phyloP scores from a whole-genome alignment of 2,888 invertebrate genomes.

The Drosophila picticornis region DNA sequence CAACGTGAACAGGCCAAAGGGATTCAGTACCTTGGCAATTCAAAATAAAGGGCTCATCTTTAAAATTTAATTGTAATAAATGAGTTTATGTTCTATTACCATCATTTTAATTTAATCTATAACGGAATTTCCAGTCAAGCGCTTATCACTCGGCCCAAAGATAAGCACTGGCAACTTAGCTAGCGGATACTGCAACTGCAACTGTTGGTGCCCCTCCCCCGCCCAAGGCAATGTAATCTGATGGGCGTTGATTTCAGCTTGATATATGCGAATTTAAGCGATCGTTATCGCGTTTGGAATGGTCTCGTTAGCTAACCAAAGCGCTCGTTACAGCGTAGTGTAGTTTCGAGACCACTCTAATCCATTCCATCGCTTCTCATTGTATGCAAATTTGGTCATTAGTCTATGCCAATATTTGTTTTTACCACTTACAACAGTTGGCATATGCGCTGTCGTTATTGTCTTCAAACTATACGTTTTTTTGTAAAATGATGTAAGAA shows the following conservation, averaged over 20 bases:
- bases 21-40: slow-evolving; percentile 15
- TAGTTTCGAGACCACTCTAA: slow-evolving; percentile 86
- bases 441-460: not conserved
- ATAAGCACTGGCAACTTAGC: slow-evolving; percentile 46
- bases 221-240: slow-evolving; percentile 29
- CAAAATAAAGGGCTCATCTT: slow-evolving; percentile 22
- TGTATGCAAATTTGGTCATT: slow-evolving; percentile 83
- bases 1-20: slow-evolving; percentile 88
- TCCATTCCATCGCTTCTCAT: slow-evolving; percentile 80
- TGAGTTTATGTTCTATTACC: not conserved
- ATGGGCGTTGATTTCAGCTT: slow-evolving; percentile 42
- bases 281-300: slow-evolving; percentile 85
- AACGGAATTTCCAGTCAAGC: not conserved
- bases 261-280: slow-evolving; percentile 65
- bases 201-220: not conserved
- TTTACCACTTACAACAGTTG: not conserved
- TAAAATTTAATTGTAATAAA: slow-evolving; percentile 36
- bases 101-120: slow-evolving; percentile 10
- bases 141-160: slow-evolving; percentile 39
- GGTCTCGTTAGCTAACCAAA: slow-evolving; percentile 85
- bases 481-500: not conserved
- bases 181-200: slow-evolving; percentile 25
- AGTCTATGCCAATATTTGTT: slow-evolving; percentile 8
- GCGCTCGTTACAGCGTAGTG: slow-evolving; percentile 66
- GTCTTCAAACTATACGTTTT: not conserved